Evolutionary conservation across 2,888 invertebrate species (phyloP), one percentile per base, ranked within the genome.

Genomic region (Stenichneumon culpator): DNA sequence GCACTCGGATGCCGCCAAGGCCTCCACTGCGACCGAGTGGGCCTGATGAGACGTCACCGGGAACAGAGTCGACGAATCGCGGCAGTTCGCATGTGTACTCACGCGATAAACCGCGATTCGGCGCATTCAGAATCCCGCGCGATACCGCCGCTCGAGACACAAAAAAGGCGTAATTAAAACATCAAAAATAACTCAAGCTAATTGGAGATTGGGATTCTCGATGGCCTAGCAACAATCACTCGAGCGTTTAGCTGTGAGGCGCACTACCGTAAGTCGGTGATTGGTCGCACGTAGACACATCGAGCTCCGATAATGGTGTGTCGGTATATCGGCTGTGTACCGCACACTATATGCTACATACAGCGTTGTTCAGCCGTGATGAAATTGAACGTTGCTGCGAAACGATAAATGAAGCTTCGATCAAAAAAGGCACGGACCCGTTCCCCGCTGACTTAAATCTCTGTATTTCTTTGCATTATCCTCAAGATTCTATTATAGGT

Each of bases 221-320:
- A 80, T 80, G 79, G 75, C 75, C 57, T 75, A 83, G 79, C 79
- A 77, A 83, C 83, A 67, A 83, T 77, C 63, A 44, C 69, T 69
- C 52, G 65, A 47, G 36, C 32, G 63, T 47, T 52, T 63, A 36
- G 19, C 67, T 11, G 28, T 7, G 36, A 63, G 44, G 52, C 32
- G 65, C 22, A 36, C 60, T 50, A 36, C 60, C 60, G 63, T 83
- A 39, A 54, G 65, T 32, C 54, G 70, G 74, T 83, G 65, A 79
- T 79, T 75, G 63, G 28, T 28, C 60, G 69, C 83, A 79, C 79
- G 79, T 79, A 69, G 39, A 28, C 83, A 70, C 36, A n/a, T 32
- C 39, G 50, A 9, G 4, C 39, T 4, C 63, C 36, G 11, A 47
- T 52, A 52, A 70, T 67, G 65, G 54, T 63, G 25, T 60, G 63